phyloP scores from a whole-genome alignment of 2,113 vertebrate genomes.

The Euleptes europaea region DNA sequence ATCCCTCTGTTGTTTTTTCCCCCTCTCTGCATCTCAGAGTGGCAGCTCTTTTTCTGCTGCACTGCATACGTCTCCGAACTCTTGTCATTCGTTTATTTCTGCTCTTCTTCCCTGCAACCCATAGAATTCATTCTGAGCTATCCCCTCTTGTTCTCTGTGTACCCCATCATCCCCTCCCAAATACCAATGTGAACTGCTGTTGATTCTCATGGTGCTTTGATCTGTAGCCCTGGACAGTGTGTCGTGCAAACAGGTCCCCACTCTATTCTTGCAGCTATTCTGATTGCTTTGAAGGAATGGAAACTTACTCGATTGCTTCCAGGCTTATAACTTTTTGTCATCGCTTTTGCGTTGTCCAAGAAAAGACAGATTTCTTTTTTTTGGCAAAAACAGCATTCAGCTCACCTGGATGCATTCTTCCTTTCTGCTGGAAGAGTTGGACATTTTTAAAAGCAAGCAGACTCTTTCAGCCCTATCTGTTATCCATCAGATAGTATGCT shows the following conservation, averaged over 20 bases:
- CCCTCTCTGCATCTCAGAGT: neutral
- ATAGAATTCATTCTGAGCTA: neutral
- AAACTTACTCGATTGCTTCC: neutral
- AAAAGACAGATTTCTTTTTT: neutral
- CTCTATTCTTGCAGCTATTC: neutral
- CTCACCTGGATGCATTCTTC: conserved; percentile 2
- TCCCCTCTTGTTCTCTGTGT: neutral
- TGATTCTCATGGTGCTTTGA: conserved; percentile 45
- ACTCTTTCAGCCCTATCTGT: neutral
- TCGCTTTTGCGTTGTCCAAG: neutral
- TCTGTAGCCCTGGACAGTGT: conserved; percentile 39
- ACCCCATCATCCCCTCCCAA: neutral
- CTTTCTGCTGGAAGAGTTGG: neutral
- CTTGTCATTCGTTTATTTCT: neutral
- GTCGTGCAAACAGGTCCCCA: neutral
- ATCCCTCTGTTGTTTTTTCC: neutral
- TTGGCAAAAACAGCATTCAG: neutral
- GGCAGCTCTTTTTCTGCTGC: neutral
- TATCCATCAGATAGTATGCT: neutral
- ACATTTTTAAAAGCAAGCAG: neutral
- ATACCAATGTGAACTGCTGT: conserved; percentile 9
- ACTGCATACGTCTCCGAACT: neutral
- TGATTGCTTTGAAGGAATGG: neutral
- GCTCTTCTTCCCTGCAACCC: neutral
- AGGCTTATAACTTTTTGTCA: neutral